Percentiles rank a stretch among this genome's conserved stretches.
phyloP scores from a whole-genome alignment of 2,113 vertebrate genomes.

The Mastomys coucha region DNA sequence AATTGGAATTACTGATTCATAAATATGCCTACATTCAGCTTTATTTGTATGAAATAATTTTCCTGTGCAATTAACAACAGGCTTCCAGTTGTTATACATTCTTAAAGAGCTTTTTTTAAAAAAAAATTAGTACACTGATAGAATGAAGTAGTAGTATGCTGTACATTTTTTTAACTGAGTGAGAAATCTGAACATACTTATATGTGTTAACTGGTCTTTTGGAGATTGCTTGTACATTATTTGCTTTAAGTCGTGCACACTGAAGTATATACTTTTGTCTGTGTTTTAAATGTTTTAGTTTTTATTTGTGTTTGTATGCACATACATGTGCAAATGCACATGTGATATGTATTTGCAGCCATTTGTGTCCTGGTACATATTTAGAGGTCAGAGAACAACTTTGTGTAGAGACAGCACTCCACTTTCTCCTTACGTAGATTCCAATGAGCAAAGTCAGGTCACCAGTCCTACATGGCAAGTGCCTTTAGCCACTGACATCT shows the following conservation, averaged over 20 bases:
- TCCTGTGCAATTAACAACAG: background rate
- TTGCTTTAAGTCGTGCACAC: background rate
- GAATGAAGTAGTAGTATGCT: background rate
- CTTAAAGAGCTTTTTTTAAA: background rate
- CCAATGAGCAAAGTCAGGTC: background rate
- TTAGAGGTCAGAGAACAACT: background rate
- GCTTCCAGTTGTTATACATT: constrained; percentile 25
- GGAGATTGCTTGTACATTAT: constrained; percentile 10
- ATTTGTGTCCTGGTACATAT: background rate
- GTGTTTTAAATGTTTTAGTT: background rate
- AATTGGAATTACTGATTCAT: constrained; percentile 36
- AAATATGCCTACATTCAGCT: constrained; percentile 19
- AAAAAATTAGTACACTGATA: background rate
- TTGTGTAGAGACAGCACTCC: background rate
- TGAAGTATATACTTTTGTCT: background rate
- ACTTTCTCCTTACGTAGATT: too few relatives aligned
- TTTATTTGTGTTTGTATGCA: background rate
- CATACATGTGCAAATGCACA: background rate
- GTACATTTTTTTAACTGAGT: background rate
- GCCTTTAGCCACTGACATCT: background rate
- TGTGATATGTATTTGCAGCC: background rate
- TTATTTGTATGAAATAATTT: constrained; percentile 43
- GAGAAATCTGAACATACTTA: constrained; percentile 24
- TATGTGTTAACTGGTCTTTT: background rate
- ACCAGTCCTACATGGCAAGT: background rate